These are phyloP conservation scores for Galleria mellonella DNA, from an alignment of 1,140 invertebrate species.

Conservation along the genomic window DNA sequence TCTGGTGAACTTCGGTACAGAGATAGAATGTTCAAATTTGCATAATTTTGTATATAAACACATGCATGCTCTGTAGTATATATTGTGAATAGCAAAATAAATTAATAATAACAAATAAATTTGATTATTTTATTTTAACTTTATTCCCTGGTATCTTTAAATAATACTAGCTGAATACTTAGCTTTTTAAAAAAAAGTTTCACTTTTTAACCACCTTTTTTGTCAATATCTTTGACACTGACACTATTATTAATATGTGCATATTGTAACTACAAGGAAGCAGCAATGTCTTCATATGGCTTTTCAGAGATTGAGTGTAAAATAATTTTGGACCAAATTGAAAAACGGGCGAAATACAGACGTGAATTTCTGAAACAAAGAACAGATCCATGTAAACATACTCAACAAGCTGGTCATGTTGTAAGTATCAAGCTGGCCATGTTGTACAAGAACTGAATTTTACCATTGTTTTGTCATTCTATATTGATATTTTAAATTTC, in stretches of 20 bases:
- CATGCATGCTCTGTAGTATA: background rate
- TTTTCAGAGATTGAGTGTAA: constrained; percentile 54
- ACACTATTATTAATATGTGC: no score
- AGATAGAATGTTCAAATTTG: constrained; percentile 75
- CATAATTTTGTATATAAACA: constrained; percentile 3
- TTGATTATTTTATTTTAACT: constrained; percentile 5
- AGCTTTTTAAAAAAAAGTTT: no score
- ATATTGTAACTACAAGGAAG: no score
- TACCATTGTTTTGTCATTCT: no score
- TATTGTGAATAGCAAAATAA: constrained; percentile 4
- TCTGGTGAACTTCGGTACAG: constrained; percentile 82
- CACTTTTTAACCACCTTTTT: no score
- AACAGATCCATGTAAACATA: constrained; percentile 76
- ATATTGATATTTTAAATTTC: no score
- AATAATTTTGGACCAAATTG: constrained; percentile 74
- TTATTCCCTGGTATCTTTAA: background rate
- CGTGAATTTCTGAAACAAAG: constrained; percentile 79
- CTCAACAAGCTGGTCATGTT: constrained; percentile 43
- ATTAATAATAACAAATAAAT: constrained; percentile 5
- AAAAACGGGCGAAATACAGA: constrained; percentile 73
- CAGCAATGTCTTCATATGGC: constrained; percentile 35
- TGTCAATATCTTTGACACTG: no score
- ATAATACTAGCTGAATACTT: no score
- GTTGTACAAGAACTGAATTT: no score
- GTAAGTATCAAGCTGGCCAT: constrained; percentile 36